Evolutionary conservation across 2,113 vertebrate species (phyloP).

Genomic region (Columba livia): DNA sequence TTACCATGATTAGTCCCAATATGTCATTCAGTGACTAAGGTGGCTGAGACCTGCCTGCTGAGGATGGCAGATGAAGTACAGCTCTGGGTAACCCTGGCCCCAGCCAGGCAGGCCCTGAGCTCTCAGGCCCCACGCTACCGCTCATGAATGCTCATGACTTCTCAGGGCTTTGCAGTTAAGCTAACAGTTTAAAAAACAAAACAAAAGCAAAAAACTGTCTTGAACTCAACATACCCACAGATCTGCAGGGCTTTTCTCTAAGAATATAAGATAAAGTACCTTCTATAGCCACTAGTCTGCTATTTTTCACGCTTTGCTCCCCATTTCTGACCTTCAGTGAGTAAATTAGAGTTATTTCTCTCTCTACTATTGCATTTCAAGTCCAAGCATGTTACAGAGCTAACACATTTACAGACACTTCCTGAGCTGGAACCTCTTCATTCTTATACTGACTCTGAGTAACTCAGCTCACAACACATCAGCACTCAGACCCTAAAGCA

Average conservation of each 20-base stretch:
- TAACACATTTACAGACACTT: not conserved
- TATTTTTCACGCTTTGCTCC: not conserved
- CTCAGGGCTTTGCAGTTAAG: not conserved
- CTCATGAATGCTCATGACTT: not conserved
- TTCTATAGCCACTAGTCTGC: not conserved
- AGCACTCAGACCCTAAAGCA: not conserved
- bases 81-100: not conserved
- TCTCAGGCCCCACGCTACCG: not conserved
- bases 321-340: not conserved
- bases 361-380: not conserved
- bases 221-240: not conserved
- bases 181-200: not conserved
- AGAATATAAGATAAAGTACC: not conserved
- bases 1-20: not conserved
- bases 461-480: not conserved
- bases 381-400: not conserved
- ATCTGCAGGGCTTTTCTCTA: not conserved
- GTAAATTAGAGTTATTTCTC: constrained; percentile 14
- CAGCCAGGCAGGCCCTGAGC: not conserved
- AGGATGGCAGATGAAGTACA: not conserved
- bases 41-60: not conserved
- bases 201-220: not conserved
- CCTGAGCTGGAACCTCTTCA: not conserved
- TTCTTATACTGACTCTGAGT: rapidly evolving
- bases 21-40: not conserved